Conservation (phyloP, 2,797 vertebrate genomes). For the Petrocephalus sullivani region DNA sequence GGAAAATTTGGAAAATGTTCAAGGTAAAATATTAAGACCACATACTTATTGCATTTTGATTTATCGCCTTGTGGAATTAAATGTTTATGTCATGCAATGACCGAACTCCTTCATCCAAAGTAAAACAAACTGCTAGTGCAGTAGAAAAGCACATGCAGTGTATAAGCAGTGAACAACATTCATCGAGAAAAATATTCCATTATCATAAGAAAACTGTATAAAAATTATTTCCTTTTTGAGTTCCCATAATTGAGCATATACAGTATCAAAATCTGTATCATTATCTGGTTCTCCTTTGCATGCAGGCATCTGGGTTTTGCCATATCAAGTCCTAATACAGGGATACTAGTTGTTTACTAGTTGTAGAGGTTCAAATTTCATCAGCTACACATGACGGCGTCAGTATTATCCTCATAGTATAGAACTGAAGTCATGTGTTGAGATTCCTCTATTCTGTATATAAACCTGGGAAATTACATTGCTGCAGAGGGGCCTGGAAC, state of each 20-base stretch:
- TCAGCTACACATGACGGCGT: neutral
- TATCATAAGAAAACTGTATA: neutral
- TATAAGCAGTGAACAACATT: neutral
- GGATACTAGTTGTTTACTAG: neutral
- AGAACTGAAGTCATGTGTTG: no score
- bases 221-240: neutral
- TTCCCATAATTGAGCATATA: neutral
- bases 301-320: neutral
- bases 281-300: neutral
- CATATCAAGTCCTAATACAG: neutral
- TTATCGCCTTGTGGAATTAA: neutral
- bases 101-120: neutral
- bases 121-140: neutral
- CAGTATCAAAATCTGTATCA: neutral
- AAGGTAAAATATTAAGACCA: conserved; percentile 60
- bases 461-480: no score
- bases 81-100: neutral
- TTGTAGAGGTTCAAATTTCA: neutral
- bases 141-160: neutral
- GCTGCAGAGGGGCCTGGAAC: no score
- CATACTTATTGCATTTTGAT: neutral
- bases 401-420: no score
- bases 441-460: no score
- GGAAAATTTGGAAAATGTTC: conserved; percentile 76
- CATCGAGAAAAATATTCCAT: neutral